phyloP scores from a whole-genome alignment of 1,140 invertebrate species.

The Colletes gigas region DNA sequence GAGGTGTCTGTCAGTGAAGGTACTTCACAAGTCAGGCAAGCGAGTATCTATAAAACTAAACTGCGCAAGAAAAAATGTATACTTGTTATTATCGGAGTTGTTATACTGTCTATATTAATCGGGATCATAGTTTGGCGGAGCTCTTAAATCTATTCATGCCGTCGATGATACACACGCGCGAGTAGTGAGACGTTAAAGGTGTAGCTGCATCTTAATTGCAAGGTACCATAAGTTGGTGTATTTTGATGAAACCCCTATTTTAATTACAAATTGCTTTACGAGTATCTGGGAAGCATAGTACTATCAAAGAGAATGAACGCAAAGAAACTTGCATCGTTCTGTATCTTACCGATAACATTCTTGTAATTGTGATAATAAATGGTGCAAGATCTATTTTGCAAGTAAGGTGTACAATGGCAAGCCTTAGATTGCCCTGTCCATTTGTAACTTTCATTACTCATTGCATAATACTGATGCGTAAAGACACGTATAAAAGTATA shows the following conservation, averaged over 20 bases:
- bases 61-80: constrained; percentile 93
- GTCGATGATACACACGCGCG: constrained; percentile 3
- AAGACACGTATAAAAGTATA: constrained; percentile 40
- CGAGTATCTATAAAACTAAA: constrained; percentile 93
- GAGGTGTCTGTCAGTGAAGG: constrained; percentile 92
- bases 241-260: constrained; percentile 29
- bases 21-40: constrained; percentile 89
- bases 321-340: constrained; percentile 39
- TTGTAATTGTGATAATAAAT: constrained; percentile 61
- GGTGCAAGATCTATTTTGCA: constrained; percentile 55
- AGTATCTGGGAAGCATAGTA: constrained; percentile 18
- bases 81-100: constrained; percentile 84
- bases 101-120: constrained; percentile 87
- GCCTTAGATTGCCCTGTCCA: constrained; percentile 58
- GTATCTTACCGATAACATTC: constrained; percentile 39
- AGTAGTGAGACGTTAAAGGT: constrained; percentile 39
- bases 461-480: constrained; percentile 47
- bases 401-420: constrained; percentile 48
- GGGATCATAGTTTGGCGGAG: constrained; percentile 84
- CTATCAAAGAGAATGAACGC: constrained; percentile 17
- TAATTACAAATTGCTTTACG: constrained; percentile 37
- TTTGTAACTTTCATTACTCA: constrained; percentile 66
- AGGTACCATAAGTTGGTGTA: constrained; percentile 20
- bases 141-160: constrained; percentile 51
- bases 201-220: constrained; percentile 28